These are phyloP conservation scores for Venturia canescens DNA, from an alignment of 1,140 invertebrate genomes.

Conservation along the genomic window DNA sequence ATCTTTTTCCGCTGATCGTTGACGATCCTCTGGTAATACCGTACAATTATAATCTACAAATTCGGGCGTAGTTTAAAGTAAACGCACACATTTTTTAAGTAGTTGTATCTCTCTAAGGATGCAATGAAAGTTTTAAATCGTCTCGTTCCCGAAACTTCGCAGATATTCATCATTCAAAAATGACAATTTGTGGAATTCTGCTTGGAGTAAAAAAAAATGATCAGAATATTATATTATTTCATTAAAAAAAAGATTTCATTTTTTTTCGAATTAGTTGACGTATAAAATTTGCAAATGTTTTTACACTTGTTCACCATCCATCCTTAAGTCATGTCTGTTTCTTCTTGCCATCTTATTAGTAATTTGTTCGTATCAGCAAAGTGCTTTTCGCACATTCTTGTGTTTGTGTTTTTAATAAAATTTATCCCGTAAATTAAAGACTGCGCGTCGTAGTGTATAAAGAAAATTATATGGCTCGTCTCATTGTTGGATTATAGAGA, in stretches of 20 bases:
- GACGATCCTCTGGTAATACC: slow-evolving; percentile 12
- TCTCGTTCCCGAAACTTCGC: no score
- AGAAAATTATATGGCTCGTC: slow-evolving; percentile 27
- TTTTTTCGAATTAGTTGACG: no score
- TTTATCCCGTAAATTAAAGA: slow-evolving; percentile 19
- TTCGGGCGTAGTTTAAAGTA: slow-evolving; percentile 36
- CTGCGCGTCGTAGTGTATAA: not conserved
- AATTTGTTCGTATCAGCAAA: slow-evolving; percentile 40
- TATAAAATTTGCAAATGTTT: not conserved
- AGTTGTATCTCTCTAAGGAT: no score
- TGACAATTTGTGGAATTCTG: no score
- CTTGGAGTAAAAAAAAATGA: no score
- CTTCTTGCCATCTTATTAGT: slow-evolving; percentile 4
- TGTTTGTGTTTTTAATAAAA: not conserved
- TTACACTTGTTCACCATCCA: not conserved
- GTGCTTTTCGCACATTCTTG: not conserved
- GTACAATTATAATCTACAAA: slow-evolving; percentile 41
- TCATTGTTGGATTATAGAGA: not conserved
- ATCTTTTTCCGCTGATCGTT: slow-evolving; percentile 11
- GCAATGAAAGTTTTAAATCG: no score
- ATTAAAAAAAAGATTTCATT: no score
- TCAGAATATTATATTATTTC: no score
- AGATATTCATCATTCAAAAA: no score
- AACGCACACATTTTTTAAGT: not conserved
- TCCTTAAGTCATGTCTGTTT: not conserved